Base-by-base conservation (phyloP, 2,797 vertebrate genomes). In the Myotis daubentonii region DNA sequence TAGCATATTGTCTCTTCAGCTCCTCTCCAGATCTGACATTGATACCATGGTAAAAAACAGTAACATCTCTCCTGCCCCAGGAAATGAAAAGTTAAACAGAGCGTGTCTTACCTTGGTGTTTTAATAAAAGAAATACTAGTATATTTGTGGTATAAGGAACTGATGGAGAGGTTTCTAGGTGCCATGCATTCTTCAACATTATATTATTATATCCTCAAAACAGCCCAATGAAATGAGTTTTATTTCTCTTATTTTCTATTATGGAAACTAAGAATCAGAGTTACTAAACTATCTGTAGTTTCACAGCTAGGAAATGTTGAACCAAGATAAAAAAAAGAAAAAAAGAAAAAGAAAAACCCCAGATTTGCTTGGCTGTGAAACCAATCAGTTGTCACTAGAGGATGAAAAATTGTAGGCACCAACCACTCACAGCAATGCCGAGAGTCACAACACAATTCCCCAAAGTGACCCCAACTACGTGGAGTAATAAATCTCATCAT, bases 301-400 rank as follows among this genome's bases (percentile, higher is more conserved):
- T 96, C 38, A 57, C 15, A 82, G 33, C 38, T 55, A 82, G 15
- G 9, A 90, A 94, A 41, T 87, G 16, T 71, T 87, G 71, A 44
- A 16, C 41, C 68, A 70, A 81, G 3, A 74, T 86, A 76, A 13
- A 28, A 23, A 10, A 47, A 36, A n/a, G n/a, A n/a, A 36, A 4
- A 57, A 86, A 41, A 47, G 8, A 3, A 1, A 33, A 33, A 15
- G 4, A 49, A 60, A 44, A 85, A 28, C 55, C 20, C 36, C 47
- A 91, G 33, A 71, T 62, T 94, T 80, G 17, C 33, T 87, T 83
- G 30, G 47, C 51, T 95, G 8, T 95, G 57, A 95, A 84, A 79
- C 20, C 51, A 83, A 94, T 23, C 36, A 66, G 20, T 33, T 94
- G 87, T 86, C n/a, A 16, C n/a, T 66, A 23, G 7, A 51, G 55